These are phyloP conservation scores for Drosophila arizonae DNA, from an alignment of 1,140 invertebrate species.

Conservation along the genomic window DNA sequence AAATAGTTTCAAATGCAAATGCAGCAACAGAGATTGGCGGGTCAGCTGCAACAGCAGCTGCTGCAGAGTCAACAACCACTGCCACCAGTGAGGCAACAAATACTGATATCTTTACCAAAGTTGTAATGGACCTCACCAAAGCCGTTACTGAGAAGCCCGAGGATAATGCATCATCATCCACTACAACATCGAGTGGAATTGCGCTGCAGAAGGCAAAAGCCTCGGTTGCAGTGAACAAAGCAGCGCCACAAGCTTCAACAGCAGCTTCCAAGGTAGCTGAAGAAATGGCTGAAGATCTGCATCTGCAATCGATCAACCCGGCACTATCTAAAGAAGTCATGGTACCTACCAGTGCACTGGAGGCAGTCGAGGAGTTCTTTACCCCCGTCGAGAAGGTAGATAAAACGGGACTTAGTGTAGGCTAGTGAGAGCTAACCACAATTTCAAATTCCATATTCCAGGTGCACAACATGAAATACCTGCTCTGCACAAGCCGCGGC, in stretches of 20 bases:
- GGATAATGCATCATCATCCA: background rate
- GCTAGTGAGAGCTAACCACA: no score
- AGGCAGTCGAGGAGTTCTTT: background rate
- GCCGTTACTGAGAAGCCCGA: background rate
- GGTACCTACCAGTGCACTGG: background rate
- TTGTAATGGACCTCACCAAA: background rate
- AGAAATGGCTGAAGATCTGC: background rate
- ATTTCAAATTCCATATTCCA: background rate
- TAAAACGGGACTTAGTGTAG: background rate
- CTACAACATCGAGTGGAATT: background rate
- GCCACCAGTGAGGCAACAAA: background rate
- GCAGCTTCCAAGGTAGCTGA: no score
- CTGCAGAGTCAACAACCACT: background rate
- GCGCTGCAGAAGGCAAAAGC: background rate
- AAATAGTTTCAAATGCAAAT: background rate
- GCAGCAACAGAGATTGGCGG: background rate
- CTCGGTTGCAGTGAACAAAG: background rate
- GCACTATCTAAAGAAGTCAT: background rate
- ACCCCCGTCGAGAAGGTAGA: background rate
- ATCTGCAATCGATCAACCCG: no score
- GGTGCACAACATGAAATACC: constrained; percentile 50
- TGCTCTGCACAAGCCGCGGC: constrained; percentile 42
- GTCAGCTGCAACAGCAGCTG: background rate
- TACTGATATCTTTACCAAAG: background rate
- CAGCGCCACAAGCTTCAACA: no score